phyloP scores from a whole-genome alignment of 1,140 invertebrate species.

The Trachelipus rathkii region DNA sequence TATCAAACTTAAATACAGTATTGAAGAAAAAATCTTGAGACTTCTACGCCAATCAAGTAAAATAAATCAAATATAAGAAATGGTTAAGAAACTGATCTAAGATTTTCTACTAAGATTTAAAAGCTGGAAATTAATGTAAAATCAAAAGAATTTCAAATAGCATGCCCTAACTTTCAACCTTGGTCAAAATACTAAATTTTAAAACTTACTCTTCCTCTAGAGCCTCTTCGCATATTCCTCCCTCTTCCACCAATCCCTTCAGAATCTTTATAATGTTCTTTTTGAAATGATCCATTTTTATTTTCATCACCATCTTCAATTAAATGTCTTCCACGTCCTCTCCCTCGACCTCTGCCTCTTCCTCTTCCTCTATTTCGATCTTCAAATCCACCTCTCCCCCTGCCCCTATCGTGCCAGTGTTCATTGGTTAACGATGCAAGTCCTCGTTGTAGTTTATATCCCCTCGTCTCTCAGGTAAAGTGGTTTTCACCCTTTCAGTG shows the following conservation, averaged over 20 bases:
- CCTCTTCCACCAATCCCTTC: neutral
- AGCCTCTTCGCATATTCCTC: conserved; percentile 23
- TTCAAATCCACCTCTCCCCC: neutral
- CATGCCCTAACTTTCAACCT: too few relatives aligned
- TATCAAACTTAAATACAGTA: too few relatives aligned
- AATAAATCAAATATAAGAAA: too few relatives aligned
- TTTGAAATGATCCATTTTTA: neutral
- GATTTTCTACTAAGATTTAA: too few relatives aligned
- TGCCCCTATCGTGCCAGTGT: neutral
- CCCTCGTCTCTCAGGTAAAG: neutral
- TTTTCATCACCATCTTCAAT: conserved; percentile 17
- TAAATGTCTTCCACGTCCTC: neutral
- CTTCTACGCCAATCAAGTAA: too few relatives aligned
- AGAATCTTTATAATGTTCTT: conserved; percentile 15
- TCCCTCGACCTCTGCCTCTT: conserved; percentile 21
- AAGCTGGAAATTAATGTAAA: too few relatives aligned
- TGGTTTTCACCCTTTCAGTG: neutral
- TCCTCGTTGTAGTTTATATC: neutral
- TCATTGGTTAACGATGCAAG: neutral
- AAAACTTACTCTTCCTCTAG: conserved; percentile 34
- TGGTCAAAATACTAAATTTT: too few relatives aligned
- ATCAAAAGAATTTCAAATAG: too few relatives aligned
- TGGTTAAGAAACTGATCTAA: too few relatives aligned
- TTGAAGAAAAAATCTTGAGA: too few relatives aligned
- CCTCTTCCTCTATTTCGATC: conserved; percentile 19